These are phyloP conservation scores for Corythornis madagascariensis DNA, from an alignment of 2,113 vertebrate species.

Conservation along the genomic window DNA sequence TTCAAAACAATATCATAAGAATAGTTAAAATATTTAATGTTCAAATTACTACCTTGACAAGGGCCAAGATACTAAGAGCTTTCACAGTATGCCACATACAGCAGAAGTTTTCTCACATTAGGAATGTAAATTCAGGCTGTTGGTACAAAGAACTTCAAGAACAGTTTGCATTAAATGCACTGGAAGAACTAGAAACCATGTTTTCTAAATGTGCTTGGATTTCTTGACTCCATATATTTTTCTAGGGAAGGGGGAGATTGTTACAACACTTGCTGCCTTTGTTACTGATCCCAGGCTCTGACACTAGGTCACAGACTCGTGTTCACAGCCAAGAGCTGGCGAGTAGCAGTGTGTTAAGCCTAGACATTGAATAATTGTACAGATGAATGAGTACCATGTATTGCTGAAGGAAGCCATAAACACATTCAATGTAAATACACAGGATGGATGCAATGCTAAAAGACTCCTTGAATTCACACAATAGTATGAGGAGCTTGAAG, in stretches of 20 bases:
- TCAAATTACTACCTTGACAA: background rate
- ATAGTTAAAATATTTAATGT: background rate
- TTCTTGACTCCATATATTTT: rapidly evolving
- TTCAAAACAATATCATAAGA: too few species aligned
- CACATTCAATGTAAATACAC: background rate
- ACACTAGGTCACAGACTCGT: background rate
- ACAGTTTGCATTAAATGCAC: background rate
- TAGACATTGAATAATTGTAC: background rate
- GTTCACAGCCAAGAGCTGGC: background rate
- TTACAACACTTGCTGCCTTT: rapidly evolving
- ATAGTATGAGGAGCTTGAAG: background rate
- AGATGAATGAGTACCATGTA: background rate
- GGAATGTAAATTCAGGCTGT: background rate
- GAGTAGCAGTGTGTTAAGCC: too few species aligned
- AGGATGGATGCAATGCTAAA: background rate
- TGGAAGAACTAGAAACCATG: rapidly evolving
- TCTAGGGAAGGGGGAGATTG: background rate
- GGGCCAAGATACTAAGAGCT: background rate
- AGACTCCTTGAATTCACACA: background rate
- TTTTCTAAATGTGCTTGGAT: rapidly evolving
- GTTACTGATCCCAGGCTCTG: background rate
- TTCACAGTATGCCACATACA: background rate
- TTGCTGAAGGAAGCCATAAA: background rate
- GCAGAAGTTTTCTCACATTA: background rate
- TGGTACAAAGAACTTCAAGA: background rate